phyloP scores from a whole-genome alignment of 1,140 invertebrate species.

The Drosophila bifasciata region DNA sequence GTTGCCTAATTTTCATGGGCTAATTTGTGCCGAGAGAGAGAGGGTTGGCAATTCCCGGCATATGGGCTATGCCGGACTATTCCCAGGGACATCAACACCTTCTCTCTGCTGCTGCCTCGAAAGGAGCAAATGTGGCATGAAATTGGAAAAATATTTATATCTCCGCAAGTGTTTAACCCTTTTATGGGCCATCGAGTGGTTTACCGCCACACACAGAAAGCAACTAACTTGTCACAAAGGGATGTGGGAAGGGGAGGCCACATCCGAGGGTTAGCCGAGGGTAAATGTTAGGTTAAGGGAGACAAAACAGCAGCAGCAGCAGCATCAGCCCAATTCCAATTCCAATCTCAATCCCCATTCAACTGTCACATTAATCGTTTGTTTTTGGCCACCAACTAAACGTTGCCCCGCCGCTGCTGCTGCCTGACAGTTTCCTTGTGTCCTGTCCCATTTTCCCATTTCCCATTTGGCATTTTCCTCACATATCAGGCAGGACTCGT shows the following conservation, averaged over 20 bases:
- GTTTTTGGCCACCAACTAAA: conserved; percentile 82
- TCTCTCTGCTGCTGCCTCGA: conserved; percentile 23
- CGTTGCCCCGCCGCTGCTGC: too few relatives aligned
- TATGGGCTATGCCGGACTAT: conserved; percentile 56
- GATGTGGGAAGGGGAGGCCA: conserved; percentile 1
- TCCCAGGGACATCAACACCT: conserved; percentile 75
- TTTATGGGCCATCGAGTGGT: conserved; percentile 59
- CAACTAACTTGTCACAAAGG: conserved; percentile 70
- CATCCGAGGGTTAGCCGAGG: background rate
- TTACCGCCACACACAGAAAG: conserved; percentile 59
- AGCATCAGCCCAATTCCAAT: conserved; percentile 37
- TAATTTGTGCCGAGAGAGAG: conserved; percentile 59
- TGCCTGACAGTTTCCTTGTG: conserved; percentile 40
- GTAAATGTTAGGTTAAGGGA: too few relatives aligned
- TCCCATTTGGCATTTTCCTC: conserved; percentile 28
- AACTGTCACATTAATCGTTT: conserved; percentile 84
- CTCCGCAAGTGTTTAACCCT: conserved; percentile 69
- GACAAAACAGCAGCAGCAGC: too few relatives aligned
- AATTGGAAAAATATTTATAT: conserved; percentile 70
- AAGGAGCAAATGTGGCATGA: conserved; percentile 70
- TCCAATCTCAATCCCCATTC: conserved; percentile 54
- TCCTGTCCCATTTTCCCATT: conserved; percentile 18
- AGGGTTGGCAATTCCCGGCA: conserved; percentile 40
- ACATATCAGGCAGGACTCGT: conserved; percentile 52
- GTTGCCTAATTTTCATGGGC: conserved; percentile 63